These are phyloP conservation scores for Drosophila borborema DNA, from an alignment of 2,888 invertebrate genomes.

Conservation along the genomic window DNA sequence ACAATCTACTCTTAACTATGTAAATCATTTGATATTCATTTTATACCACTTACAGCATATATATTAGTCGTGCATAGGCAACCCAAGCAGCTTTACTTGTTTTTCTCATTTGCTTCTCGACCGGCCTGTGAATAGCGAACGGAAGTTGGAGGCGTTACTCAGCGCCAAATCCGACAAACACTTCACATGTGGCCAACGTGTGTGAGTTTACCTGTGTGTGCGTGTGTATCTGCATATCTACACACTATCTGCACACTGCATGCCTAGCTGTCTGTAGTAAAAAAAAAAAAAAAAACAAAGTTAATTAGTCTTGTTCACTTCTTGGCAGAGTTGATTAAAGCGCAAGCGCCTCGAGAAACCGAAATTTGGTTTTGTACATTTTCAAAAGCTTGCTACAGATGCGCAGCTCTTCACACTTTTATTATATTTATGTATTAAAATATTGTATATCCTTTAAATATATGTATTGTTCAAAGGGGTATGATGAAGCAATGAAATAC, in stretches of 20 bases:
- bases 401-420: not conserved
- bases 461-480: not conserved
- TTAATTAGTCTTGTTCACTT: conserved; percentile 45
- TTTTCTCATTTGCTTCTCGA: conserved; percentile 19
- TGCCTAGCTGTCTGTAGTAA: conserved; percentile 36
- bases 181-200: conserved; percentile 51
- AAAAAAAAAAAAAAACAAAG: conserved; percentile 3
- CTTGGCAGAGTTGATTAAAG: conserved; percentile 49
- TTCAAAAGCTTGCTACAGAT: conserved; percentile 22
- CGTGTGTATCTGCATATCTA: conserved; percentile 28
- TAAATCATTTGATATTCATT: not conserved
- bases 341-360: conserved; percentile 42
- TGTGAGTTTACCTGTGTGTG: conserved; percentile 20
- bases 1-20: too few species aligned
- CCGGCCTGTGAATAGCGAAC: conserved; percentile 65
- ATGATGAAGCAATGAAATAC: not conserved
- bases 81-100: not conserved
- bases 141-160: conserved; percentile 83
- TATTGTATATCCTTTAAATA: not conserved
- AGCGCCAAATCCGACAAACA: conserved; percentile 74
- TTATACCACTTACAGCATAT: not conserved
- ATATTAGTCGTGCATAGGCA: not conserved
- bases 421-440: conserved; percentile 11
- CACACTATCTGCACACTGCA: conserved; percentile 19
- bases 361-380: conserved; percentile 27